Base-by-base conservation (phyloP, 1,140 invertebrate species). In the Zaprionus capensis region DNA sequence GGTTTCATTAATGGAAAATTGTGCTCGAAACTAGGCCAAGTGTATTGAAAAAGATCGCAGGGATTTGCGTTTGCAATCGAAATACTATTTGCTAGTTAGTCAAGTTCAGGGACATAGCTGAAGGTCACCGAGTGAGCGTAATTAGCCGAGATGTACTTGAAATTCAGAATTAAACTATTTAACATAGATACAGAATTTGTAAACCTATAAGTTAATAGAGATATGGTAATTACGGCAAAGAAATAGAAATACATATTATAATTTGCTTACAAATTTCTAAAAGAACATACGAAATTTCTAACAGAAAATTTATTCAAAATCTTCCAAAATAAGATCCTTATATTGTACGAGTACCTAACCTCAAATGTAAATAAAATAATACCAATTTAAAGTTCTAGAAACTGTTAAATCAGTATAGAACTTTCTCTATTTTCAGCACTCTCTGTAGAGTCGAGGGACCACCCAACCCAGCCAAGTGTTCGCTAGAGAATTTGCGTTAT, bases 1-100 rank as follows among this genome's bases (percentile, higher is more conserved):
- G 83, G 83, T 88, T 88, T 83, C 74, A 78, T 88, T 83, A 80
- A 70, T 46, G 79, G 77, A 56, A 86, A 87, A 88, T 81, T 81
- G 73, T 82, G 59, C 28, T 61, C 24, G 44, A 69, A 74, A 75
- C 77, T 83, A 73, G 83, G 83, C 83, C 83, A 87, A 87, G 83
- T 83, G 77, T 71, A 71, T 41, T n/a, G 22, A 41, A 65, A 67
- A 65, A 75, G 49, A 44, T n/a, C 17, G 66, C 51, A 73, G 20
- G 34, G 61, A 79, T 56, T 61, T 69, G n/a, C 2, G 41, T 55
- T 53, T 68, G 44, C 61, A 71, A 61, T 82, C 28, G 61, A 46
- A 61, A 69, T 59, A 46, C 41, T 9, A 26, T 67, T 26, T 65
- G 57, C 38, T 12, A 62, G 58, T 41, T 61, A 44, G 38, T 65